phyloP scores from a whole-genome alignment of 2,113 vertebrate genomes.

The Tamias sibiricus region DNA sequence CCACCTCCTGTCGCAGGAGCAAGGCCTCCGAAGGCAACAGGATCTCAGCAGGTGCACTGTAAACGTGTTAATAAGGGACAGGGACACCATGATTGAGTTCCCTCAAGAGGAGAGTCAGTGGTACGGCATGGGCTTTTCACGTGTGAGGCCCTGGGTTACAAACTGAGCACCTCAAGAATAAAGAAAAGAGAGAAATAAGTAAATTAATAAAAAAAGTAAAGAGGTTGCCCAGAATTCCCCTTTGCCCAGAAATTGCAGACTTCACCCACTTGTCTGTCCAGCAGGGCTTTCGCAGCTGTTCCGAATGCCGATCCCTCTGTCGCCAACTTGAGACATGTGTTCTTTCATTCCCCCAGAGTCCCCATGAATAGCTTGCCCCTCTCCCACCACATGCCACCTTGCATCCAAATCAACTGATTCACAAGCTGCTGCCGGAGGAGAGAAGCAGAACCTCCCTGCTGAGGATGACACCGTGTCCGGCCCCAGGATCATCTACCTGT shows the following conservation, averaged over 20 bases:
- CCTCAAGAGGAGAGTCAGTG: too few species aligned
- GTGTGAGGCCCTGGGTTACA: neutral
- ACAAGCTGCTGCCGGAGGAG: too few species aligned
- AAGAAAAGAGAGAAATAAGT: neutral
- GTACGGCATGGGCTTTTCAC: neutral
- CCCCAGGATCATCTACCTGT: too few species aligned
- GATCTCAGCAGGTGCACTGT: rapidly evolving
- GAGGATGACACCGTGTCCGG: too few species aligned
- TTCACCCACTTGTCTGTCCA: neutral
- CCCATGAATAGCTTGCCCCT: neutral
- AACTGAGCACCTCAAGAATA: neutral
- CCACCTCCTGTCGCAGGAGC: neutral
- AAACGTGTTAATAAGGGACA: neutral
- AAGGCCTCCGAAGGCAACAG: too few species aligned
- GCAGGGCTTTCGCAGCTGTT: neutral
- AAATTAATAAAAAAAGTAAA: neutral
- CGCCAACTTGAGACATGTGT: neutral
- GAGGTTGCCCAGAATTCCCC: neutral
- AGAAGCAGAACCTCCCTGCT: too few species aligned
- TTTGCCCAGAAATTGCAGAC: neutral
- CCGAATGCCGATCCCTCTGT: neutral
- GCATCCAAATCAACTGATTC: neutral
- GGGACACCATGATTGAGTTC: neutral
- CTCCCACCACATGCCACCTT: neutral
- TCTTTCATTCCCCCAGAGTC: neutral